Evolutionary conservation across 2,113 vertebrate species (phyloP).

Genomic region (Ceuthmochares aereus): DNA sequence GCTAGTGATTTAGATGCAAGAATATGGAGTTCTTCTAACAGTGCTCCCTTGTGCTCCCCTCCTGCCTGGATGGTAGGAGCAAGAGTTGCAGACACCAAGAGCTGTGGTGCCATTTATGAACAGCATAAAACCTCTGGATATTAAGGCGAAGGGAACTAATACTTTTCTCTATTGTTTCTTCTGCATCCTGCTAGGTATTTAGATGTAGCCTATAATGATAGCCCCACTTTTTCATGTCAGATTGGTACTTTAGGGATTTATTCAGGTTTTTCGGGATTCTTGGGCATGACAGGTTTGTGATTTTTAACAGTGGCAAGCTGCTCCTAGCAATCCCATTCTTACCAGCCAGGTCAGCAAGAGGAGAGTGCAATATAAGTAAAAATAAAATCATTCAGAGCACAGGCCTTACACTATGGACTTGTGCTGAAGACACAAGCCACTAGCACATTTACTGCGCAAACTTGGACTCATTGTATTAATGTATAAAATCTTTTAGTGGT

Average conservation of each 20-base stretch:
- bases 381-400: not conserved
- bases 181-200: not conserved
- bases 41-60: fast-evolving
- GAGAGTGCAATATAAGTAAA: not conserved
- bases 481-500: not conserved
- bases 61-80: not conserved
- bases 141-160: not conserved
- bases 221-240: not conserved
- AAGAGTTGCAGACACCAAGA: not conserved
- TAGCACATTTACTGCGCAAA: not conserved
- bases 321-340: not conserved
- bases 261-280: not conserved
- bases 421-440: not conserved
- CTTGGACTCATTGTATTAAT: not conserved
- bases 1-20: not conserved
- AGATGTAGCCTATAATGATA: not conserved
- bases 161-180: not conserved
- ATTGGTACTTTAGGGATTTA: not conserved
- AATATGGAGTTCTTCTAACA: fast-evolving
- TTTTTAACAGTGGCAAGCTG: not conserved
- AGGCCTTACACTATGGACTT: not conserved
- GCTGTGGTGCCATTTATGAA: not conserved
- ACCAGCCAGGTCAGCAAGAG: not conserved
- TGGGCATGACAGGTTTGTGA: not conserved
- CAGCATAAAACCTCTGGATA: not conserved